Evolutionary conservation across 2,797 vertebrate species (phyloP), one percentile per base, ranked within the genome.

Genomic region (Pogonophryne albipinna): DNA sequence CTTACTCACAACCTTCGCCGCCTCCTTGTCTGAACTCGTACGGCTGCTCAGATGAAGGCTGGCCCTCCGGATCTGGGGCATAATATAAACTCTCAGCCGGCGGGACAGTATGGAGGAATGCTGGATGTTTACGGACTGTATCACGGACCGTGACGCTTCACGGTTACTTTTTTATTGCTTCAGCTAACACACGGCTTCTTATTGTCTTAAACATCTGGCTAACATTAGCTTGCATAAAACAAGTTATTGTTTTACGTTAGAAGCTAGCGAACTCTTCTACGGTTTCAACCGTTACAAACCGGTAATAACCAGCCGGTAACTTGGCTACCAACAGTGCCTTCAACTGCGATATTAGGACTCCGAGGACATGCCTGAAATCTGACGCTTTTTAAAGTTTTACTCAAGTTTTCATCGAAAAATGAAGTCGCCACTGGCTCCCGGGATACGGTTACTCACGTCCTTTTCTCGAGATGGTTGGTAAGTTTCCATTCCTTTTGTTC

Each of bases 401-500:
- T 3, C 20, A 17, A 7, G 1, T 41, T 74, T 59, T 15, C 1
- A 4, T 10, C 38, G 16, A 93, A 84, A n/a, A 97, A 67, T 98
- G 97, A 95, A 90, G 77, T 93, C 96, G 10, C 79, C 95, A 14
- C 85, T 97, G 67, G 97, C 97, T 53, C 98, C 97, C 1, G 97
- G 97, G 0, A 91, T 98, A 41, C 94, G 93, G 23, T 83, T 98
- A 13, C 80, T 97, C 61, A 97, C 95, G 1, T 85, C 94, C 19
- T 96, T 98, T 67, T 97, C 97, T 75, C 93, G 97, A 82, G 97
- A 99, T 81, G 96, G 95, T 86, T 96, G 97, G 98, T 99, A 91
- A 97, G 97, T 94, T 74, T 66, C 2, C 38, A 5, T 57, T 34
- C 59, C 49, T 10, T 19, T 61, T 83, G 81, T 76, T 82, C 49